These are phyloP conservation scores for Trissolcus basalis DNA, from an alignment of 1,140 invertebrate species.

Conservation along the genomic window DNA sequence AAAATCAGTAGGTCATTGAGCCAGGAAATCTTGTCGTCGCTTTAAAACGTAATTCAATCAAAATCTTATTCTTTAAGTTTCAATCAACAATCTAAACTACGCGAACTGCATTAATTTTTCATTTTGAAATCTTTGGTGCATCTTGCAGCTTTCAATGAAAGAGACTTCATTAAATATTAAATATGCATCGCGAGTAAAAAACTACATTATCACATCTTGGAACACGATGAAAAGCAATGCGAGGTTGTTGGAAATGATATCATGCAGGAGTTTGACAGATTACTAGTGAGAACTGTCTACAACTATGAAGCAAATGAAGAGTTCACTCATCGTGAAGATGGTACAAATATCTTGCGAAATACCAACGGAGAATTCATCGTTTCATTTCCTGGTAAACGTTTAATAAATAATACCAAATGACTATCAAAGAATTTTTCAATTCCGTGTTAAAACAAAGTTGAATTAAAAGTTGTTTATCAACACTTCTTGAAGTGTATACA, in stretches of 20 bases:
- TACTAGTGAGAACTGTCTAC: constrained; percentile 74
- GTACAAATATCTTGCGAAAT: constrained; percentile 75
- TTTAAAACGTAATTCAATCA: constrained; percentile 11
- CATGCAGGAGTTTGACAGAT: constrained; percentile 70
- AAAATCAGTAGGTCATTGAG: constrained; percentile 20
- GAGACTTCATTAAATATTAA: constrained; percentile 37
- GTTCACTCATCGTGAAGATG: constrained; percentile 76
- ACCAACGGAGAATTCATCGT: constrained; percentile 74
- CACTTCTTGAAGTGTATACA: too few relatives aligned
- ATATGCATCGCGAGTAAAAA: constrained; percentile 38
- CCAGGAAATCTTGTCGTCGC: neutral
- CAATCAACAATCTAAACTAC: neutral
- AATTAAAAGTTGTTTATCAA: neutral
- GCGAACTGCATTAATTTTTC: constrained; percentile 13
- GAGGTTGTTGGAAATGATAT: constrained; percentile 64
- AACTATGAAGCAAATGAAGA: constrained; percentile 77
- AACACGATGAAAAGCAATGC: constrained; percentile 64
- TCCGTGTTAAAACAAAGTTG: neutral
- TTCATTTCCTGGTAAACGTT: constrained; percentile 65
- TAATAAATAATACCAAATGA: constrained; percentile 10
- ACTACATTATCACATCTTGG: constrained; percentile 60
- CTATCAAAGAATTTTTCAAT: neutral
- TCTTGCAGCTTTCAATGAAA: constrained; percentile 28
- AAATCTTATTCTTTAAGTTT: constrained; percentile 4
- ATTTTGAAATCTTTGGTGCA: constrained; percentile 19